These are phyloP conservation scores for Mobula hypostoma DNA, from an alignment of 2,113 vertebrate species.

Conservation along the genomic window DNA sequence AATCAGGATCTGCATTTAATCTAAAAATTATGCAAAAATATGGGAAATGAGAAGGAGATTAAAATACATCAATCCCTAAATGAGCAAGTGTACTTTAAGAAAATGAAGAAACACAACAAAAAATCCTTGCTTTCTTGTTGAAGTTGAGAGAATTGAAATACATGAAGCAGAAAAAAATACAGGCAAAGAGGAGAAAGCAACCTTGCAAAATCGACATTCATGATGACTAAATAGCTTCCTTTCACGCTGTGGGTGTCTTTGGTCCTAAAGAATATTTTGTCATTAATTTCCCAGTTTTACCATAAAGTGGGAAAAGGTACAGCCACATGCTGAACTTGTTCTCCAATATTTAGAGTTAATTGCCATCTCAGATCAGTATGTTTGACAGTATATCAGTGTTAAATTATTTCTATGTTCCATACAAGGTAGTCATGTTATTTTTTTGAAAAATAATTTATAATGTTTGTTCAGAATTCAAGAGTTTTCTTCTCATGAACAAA, in stretches of 20 bases:
- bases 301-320: background rate
- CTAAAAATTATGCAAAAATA: background rate
- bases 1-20: background rate
- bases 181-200: background rate
- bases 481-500: too few species aligned
- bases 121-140: too few species aligned
- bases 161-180: background rate
- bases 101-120: background rate
- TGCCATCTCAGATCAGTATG: too few species aligned
- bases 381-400: too few species aligned
- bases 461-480: too few species aligned
- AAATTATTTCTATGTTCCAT: too few species aligned
- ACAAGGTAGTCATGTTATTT: too few species aligned
- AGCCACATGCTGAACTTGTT: background rate
- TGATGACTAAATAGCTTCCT: background rate
- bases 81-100: background rate
- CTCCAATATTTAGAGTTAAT: too few species aligned
- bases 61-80: background rate
- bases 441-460: too few species aligned
- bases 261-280: background rate
- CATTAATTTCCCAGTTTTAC: background rate
- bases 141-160: background rate
- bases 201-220: background rate
- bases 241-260: background rate
- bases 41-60: background rate